Base-by-base conservation (phyloP, 2,797 vertebrate species). In the Girardinus metallicus region DNA sequence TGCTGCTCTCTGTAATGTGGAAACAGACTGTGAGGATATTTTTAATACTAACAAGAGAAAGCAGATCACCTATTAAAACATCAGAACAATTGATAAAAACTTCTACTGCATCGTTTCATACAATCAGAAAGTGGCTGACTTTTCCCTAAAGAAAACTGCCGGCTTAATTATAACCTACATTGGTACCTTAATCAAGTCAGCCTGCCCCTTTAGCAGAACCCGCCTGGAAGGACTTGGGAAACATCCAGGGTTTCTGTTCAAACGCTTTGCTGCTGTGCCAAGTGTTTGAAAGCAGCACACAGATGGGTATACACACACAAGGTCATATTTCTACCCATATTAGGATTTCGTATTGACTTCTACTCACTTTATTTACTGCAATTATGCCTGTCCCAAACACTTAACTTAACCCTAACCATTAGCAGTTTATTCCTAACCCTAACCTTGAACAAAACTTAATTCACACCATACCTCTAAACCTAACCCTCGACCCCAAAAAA, bases 101-200 rank as follows among this genome's bases (percentile, higher is more conserved):
- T 55, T 55, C 26, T 16, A 13, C 29, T 83, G 83, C 85, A 86
- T 89, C 29, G 39, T 78, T 88, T 89, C 84, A 76, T 77, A 57
- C 16, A 82, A 82, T 79, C 47, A 79, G 74, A 62, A 76, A 75
- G 84, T 80, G 72, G 77, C 83, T 90, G 90, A 83, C 83, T 83
- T 74, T 74, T 84, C 85, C 78, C 78, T 60, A 78, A 82, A 89
- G 81, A 92, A 81, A 88, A 87, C 77, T 90, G 83, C 77, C 80
- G 83, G 83, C 85, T 80, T 92, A 93, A 92, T 93, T 90, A 92
- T 76, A 92, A 90, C 90, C 84, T 92, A 85, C 66, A 70, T 74
- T 81, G 87, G 87, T 87, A 90, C 91, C 89, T 93, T 94, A 94
- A 95, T 93, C 84, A 79, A 94, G 87, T 89, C 88, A 93, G 84